Evolutionary conservation across 2,797 vertebrate species (phyloP).

Genomic region (Lateolabrax maculatus): DNA sequence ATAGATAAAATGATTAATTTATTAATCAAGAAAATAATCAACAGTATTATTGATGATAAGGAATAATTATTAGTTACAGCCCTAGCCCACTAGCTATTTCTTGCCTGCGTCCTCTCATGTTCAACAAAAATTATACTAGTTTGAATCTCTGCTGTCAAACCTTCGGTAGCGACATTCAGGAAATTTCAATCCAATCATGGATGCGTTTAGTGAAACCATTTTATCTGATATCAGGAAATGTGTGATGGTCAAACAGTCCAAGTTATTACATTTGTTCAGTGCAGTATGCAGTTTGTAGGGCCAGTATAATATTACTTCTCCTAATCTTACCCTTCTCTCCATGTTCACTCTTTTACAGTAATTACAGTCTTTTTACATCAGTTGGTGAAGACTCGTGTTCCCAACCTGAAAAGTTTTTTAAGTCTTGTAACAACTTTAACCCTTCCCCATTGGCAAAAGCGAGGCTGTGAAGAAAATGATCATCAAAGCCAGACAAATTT

Average conservation of each 20-base stretch:
- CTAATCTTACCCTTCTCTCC: slow-evolving; percentile 21
- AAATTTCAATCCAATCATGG: slow-evolving; percentile 15
- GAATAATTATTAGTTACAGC: background rate
- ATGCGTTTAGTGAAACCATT: slow-evolving; percentile 42
- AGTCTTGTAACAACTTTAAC: slow-evolving; percentile 73
- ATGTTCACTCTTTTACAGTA: slow-evolving; percentile 37
- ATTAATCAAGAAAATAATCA: background rate
- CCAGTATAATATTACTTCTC: slow-evolving; percentile 27
- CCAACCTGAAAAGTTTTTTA: slow-evolving; percentile 78
- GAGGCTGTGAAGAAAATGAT: slow-evolving; percentile 81
- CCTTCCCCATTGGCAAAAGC: slow-evolving; percentile 69
- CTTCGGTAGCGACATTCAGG: slow-evolving; percentile 5
- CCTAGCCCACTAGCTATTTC: background rate
- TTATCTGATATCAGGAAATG: slow-evolving; percentile 36
- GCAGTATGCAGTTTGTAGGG: slow-evolving; percentile 32
- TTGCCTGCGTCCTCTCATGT: background rate
- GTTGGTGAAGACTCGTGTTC: slow-evolving; percentile 42
- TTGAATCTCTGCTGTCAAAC: slow-evolving; percentile 5
- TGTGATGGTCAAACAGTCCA: slow-evolving; percentile 37
- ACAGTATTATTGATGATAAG: background rate
- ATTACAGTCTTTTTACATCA: too few relatives aligned
- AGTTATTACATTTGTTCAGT: slow-evolving; percentile 47
- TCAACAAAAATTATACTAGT: background rate
- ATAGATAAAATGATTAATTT: background rate
- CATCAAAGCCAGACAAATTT: slow-evolving; percentile 86